Evolutionary conservation across 2,888 invertebrate species (phyloP), one percentile per base, ranked within the genome.

Genomic region (Sinopyrophorus schimmeli): DNA sequence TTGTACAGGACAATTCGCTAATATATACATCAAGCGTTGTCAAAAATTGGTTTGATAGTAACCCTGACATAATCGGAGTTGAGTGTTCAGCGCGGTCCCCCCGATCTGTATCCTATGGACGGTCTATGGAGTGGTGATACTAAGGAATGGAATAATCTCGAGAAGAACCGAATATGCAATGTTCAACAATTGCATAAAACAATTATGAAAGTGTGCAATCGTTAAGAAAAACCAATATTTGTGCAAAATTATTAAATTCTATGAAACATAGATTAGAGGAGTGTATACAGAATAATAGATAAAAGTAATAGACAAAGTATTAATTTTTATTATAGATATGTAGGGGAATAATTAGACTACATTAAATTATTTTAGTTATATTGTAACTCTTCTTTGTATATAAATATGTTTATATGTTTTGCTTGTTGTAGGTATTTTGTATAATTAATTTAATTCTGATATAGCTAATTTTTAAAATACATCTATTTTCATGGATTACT

Each of bases 1-100:
- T 28, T 5, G 28, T 28, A 2, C 28, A 14, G 28, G 28, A 28
- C 6, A 28, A 28, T 15, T 28, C 28, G 1, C 28, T n/a, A 9
- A 26, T 26, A 3, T 11, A 26, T 26, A 3, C 5, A 5, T 12
- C 12, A 14, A 4, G 11, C 1, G 7, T 28, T 12, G 14, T 28
- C 2, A 6, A 12, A 2, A 5, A 26, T 11, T 26, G 28, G 28
- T 28, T 28, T 28, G 11, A 2, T 3, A 2, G 7, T 3, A 3
- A 28, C 6, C 14, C 12, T 14, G 14, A 28, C 5, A n/a, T 28
- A 1, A 5, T 7, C 5, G 6, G 3, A 14, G 15, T 28, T 2
- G 3, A 28, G 28, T 28, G 28, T 6, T 15, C 28, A 7, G 28
- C 14, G 1, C 28, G 28, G 12, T 12, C 14, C 1, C n/a, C 28